Evolutionary conservation across 2,888 invertebrate genomes (phyloP), one percentile per base, ranked within the genome.

Genomic region (Platycheirus rosarum): DNA sequence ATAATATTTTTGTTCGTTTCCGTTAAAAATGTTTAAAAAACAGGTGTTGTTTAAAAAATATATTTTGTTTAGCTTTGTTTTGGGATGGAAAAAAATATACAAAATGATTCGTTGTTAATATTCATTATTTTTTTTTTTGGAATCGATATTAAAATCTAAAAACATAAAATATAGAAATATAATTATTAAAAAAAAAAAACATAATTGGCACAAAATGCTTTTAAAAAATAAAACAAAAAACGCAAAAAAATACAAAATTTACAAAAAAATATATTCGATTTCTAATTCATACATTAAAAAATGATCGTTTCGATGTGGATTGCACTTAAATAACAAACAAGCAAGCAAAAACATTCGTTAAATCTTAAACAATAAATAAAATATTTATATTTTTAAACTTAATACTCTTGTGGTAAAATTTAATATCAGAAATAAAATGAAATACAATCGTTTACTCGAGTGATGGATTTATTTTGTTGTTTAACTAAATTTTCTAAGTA

Each of bases 131-230:
- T 14, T 44, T 42, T 70, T 62, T 60, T 80, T 63, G 29, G 68
- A 63, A 73, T 82, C 69, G 66, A 35, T 75, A n/a, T 55, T 23
- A 44, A 44, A 42, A 18, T 46, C 7, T 40, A 60, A 42, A 74
- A 60, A 57, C 23, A 42, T 16, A 66, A 40, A 49, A 46, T 26
- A 70, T 26, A 70, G 37, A 46, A 46, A 26, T 48, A 40, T 35
- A 69, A 53, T n/a, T n/a, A n/a, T n/a, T 40, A 68, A 51, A 85
- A 85, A 85, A 86, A 68, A 60, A 85, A 85, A 85, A 86, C 87
- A 88, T 89, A 87, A 89, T 89, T 90, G 89, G 90, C 89, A 89
- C 88, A 89, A 89, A 87, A 88, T 88, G 89, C 89, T 89, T 87
- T 89, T 86, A 88, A 88, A 51, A 32, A 55, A 13, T 0, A 86